These are phyloP conservation scores for Myrmophylax atrothorax DNA, from an alignment of 2,113 vertebrate species.

Conservation along the genomic window DNA sequence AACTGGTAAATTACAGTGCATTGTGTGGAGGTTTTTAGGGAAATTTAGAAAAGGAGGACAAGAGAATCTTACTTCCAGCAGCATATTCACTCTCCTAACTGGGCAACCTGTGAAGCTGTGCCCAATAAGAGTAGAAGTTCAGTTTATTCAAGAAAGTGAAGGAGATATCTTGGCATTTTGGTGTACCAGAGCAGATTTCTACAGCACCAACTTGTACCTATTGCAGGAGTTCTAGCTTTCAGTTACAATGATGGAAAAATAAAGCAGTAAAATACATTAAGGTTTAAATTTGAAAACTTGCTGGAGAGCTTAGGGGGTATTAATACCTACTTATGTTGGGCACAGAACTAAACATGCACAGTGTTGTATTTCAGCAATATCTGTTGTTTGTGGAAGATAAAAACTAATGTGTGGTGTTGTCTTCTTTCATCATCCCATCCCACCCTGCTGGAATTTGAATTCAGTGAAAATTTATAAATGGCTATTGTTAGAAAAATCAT, in stretches of 20 bases:
- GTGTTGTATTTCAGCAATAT: not conserved
- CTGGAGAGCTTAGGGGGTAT: not conserved
- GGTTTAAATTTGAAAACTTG: not conserved
- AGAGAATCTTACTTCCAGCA: not conserved
- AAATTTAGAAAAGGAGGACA: not conserved
- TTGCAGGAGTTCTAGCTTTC: not conserved
- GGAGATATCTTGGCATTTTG: not conserved
- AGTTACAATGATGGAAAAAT: not conserved
- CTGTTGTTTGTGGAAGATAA: not conserved
- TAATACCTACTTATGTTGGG: not conserved
- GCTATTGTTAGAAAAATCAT: not conserved
- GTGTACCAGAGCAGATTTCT: not conserved
- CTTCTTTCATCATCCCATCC: not conserved
- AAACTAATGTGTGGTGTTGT: not conserved
- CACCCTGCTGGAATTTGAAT: not conserved
- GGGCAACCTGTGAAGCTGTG: not conserved
- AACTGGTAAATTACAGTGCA: accelerated
- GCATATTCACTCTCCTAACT: not conserved
- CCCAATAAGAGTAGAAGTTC: not conserved
- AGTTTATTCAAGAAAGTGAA: not conserved
- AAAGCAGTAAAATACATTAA: not conserved
- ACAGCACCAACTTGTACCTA: not conserved
- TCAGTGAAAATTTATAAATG: not conserved
- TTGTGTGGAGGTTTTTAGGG: not conserved
- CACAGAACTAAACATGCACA: not conserved